These are phyloP conservation scores for Aphrocallistes beatrix DNA, from an alignment of 37 sponge, comb jelly and placozoan genomes.

Conservation along the genomic window DNA sequence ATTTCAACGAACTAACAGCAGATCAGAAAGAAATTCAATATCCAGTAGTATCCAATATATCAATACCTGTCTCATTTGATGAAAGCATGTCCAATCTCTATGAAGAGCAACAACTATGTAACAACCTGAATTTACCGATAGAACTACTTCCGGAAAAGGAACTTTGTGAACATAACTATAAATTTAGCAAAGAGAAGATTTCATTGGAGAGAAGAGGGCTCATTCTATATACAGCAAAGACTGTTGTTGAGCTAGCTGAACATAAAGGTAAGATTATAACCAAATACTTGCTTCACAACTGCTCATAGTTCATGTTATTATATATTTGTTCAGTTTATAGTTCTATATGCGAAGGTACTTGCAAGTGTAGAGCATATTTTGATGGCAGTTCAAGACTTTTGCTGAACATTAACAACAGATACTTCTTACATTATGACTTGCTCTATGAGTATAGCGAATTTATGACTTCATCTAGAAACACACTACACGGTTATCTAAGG, in stretches of 20 bases:
- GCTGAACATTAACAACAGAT: not conserved
- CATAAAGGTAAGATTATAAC: not conserved
- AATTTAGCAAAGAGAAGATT: not conserved
- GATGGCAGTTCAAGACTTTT: not conserved
- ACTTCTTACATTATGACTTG: not conserved
- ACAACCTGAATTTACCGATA: not conserved
- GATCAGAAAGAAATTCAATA: not conserved
- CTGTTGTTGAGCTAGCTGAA: not conserved
- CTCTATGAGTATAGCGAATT: constrained; percentile 10
- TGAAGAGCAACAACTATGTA: not conserved
- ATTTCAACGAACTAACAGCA: no score
- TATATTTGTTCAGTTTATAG: not conserved
- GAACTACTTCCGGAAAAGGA: not conserved
- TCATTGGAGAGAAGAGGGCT: not conserved
- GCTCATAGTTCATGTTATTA: not conserved
- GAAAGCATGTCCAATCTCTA: not conserved
- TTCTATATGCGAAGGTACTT: not conserved
- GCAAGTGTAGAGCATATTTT: not conserved
- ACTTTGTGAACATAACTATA: not conserved
- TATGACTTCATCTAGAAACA: not conserved
- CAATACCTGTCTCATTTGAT: not conserved
- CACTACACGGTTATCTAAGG: not conserved
- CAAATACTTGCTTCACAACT: not conserved
- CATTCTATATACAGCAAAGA: not conserved
- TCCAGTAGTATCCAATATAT: not conserved